A percentile compares a stretch with the other conserved stretches of the same genome.
phyloP scores from a whole-genome alignment of 2,113 vertebrate genomes.

The Aldabrachelys gigantea region DNA sequence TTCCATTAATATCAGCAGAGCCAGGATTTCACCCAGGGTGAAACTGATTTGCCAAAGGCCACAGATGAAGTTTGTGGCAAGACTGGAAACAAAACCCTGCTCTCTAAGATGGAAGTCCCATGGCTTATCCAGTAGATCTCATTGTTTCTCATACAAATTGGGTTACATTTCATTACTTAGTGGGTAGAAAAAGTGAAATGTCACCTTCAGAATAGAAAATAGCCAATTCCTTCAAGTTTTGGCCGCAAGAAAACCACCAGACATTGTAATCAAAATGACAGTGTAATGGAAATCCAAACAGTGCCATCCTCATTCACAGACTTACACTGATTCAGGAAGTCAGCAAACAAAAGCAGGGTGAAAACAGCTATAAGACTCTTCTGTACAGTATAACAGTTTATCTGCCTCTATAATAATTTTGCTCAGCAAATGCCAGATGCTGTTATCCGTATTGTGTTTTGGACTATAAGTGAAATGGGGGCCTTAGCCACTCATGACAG shows the following conservation, averaged over 20 bases:
- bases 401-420: neutral
- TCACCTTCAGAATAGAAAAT: neutral
- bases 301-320: neutral
- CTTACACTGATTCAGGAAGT: neutral
- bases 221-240: neutral
- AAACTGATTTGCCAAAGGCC: neutral
- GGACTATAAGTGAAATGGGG: neutral
- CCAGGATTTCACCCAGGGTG: accelerated
- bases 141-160: conserved; percentile 16
- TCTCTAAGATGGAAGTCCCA: conserved; percentile 40
- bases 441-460: neutral
- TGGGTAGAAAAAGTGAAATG: conserved; percentile 38
- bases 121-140: conserved; percentile 42
- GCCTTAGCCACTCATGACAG: neutral
- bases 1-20: too few species aligned
- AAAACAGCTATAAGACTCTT: neutral
- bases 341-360: neutral
- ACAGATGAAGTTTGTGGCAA: conserved; percentile 29
- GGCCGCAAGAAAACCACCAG: neutral
- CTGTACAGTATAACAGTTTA: neutral
- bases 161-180: conserved; percentile 39
- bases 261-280: neutral
- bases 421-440: neutral
- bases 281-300: neutral
- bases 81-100: conserved; percentile 31